These are phyloP conservation scores for Aphelenchoides bicaudatus DNA, from an alignment of 2,888 invertebrate species.

Conservation along the genomic window DNA sequence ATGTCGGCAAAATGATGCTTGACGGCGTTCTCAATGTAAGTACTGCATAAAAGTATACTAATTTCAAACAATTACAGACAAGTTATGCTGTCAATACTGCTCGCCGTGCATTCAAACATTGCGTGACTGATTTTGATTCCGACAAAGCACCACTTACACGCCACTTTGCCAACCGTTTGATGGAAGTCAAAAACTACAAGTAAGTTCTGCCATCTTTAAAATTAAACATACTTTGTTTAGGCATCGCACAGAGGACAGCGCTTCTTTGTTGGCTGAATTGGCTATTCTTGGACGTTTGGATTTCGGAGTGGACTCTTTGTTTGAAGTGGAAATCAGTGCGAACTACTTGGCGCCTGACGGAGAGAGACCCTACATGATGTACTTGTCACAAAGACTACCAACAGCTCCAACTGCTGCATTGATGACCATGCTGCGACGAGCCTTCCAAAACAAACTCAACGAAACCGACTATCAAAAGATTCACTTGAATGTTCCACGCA, in stretches of 20 bases:
- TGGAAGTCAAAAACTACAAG: background rate
- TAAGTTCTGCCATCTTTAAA: too few species aligned
- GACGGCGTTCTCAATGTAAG: background rate
- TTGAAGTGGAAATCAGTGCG: background rate
- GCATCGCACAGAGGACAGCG: too few species aligned
- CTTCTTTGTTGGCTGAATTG: background rate
- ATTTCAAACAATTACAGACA: background rate
- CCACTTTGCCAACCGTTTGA: background rate
- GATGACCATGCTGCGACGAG: background rate
- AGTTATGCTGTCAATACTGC: constrained; percentile 7
- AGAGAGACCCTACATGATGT: background rate
- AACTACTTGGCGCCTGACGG: constrained; percentile 10
- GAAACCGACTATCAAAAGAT: background rate
- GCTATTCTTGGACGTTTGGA: background rate
- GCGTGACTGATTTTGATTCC: background rate
- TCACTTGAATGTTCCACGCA: background rate
- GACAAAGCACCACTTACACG: background rate
- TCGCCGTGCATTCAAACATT: background rate
- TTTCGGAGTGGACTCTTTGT: background rate
- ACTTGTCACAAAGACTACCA: background rate
- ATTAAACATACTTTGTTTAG: too few species aligned
- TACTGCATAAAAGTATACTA: background rate
- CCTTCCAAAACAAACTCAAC: background rate
- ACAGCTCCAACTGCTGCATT: background rate
- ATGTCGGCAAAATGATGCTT: background rate